A percentile compares a stretch with the other conserved stretches of the same genome.
Conservation (phyloP, 2,113 vertebrate species). For the Danionella cerebrum region DNA sequence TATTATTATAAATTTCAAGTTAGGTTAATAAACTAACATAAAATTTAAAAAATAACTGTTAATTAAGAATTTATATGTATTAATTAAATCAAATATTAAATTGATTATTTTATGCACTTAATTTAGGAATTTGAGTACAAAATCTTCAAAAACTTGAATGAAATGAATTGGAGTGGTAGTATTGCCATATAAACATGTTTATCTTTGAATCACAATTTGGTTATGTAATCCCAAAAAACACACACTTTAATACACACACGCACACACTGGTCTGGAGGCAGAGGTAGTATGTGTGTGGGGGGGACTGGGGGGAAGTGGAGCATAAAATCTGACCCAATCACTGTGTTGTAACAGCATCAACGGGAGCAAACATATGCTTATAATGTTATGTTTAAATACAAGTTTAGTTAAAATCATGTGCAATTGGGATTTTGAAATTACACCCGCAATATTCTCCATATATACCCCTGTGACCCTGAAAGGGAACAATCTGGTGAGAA, state of each 20-base stretch:
- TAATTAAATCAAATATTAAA: too few species aligned
- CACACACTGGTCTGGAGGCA: constrained; percentile 6
- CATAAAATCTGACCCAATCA: constrained; percentile 60
- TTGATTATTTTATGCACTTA: too few species aligned
- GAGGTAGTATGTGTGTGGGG: constrained; percentile 5
- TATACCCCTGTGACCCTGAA: too few species aligned
- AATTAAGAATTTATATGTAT: too few species aligned
- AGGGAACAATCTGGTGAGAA: too few species aligned
- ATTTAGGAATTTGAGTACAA: too few species aligned
- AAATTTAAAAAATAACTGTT: too few species aligned
- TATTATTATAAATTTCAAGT: too few species aligned
- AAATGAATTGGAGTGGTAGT: neutral
- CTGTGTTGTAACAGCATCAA: constrained; percentile 29
- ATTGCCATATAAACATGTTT: neutral
- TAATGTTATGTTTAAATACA: neutral
- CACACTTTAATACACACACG: constrained; percentile 2
- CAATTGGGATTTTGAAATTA: too few species aligned
- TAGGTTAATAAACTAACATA: too few species aligned
- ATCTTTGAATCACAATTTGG: neutral
- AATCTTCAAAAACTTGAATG: neutral
- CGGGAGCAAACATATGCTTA: constrained; percentile 24
- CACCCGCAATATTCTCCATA: too few species aligned
- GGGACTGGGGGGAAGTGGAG: constrained; percentile 53
- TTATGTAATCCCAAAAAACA: neutral
- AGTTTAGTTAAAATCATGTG: neutral